These are phyloP conservation scores for Barypeithes pellucidus DNA, from an alignment of 2,888 invertebrate species.

Conservation along the genomic window DNA sequence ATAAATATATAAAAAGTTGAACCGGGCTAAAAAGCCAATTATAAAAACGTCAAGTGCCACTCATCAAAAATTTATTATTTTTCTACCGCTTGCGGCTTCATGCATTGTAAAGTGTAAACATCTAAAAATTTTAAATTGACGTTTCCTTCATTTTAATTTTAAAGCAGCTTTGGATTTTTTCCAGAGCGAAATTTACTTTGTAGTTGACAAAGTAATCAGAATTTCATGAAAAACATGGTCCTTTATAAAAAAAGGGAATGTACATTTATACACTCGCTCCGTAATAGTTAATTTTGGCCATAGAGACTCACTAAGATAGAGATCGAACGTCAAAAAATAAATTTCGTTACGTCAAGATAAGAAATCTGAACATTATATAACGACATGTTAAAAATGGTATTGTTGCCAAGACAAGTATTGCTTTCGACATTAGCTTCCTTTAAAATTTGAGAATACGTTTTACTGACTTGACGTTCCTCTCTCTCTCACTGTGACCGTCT, in stretches of 20 bases:
- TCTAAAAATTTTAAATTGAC: slow-evolving; percentile 36
- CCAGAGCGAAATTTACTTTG: not conserved
- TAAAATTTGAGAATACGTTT: too few relatives aligned
- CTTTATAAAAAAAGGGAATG: not conserved
- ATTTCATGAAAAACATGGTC: not conserved
- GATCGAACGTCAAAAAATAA: too few relatives aligned
- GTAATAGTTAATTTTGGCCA: too few relatives aligned
- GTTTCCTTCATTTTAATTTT: slow-evolving; percentile 36
- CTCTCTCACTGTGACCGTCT: too few relatives aligned
- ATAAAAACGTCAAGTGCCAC: slow-evolving; percentile 25
- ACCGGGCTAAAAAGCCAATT: slow-evolving; percentile 20
- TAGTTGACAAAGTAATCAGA: not conserved
- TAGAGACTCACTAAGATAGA: too few relatives aligned
- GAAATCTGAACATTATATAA: too few relatives aligned
- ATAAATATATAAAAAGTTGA: slow-evolving; percentile 21
- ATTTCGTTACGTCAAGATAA: too few relatives aligned
- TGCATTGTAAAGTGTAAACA: slow-evolving; percentile 32
- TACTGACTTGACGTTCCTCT: too few relatives aligned
- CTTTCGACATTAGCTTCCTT: too few relatives aligned
- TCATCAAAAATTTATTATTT: slow-evolving; percentile 30
- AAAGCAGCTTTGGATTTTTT: slow-evolving; percentile 16
- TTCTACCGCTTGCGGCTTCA: slow-evolving; percentile 22
- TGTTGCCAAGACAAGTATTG: too few relatives aligned
- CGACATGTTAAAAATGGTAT: too few relatives aligned
- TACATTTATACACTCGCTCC: slow-evolving; percentile 18